Evolutionary conservation across 1,140 invertebrate species (phyloP), one percentile per base, ranked within the genome.

Genomic region (Bombus waltoni): DNA sequence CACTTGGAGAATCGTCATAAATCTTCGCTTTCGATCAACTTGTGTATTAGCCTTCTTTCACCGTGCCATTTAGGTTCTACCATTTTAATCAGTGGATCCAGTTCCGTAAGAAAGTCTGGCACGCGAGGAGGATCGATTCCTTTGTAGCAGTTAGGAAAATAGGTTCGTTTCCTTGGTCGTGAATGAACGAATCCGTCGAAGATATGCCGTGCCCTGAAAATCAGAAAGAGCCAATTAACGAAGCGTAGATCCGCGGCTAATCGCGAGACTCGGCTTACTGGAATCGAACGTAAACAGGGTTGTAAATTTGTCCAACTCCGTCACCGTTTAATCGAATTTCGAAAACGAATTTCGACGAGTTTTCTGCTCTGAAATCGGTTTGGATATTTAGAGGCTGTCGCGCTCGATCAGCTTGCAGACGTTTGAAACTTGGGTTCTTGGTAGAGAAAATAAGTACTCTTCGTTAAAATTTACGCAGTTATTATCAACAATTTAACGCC

Each of bases 291-390:
- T 93, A 93, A 91, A 92, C 90, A 93, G 81, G 89, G 85, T 83
- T 90, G 92, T 93, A 93, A 93, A 93, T 92, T 92, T 93, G 90
- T 92, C 87, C 87, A 59, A 5, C 47, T 35, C 66, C 15, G 71
- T 22, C 62, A 70, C 28, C 73, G 57, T 78, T 83, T 89, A 90
- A 86, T 89, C 89, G 73, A 87, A 86, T 89, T 73, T 77, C 40
- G 71, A 83, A 75, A 81, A 81, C 71, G 74, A 57, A 32, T 32
- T 32, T 62, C 3, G 1, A n/a, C 0, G 59, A 13, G 28, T 62
- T 13, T n/a, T n/a, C 59, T n/a, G 28, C 72, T 62, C 73, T 42
- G 65, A 62, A 76, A 40, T 68, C 78, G 47, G 65, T 28, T 62
- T 25, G 3, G 25, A 57, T 15, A 53, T 11, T 47, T 11, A n/a